Conservation (phyloP, 2,113 vertebrate species). For the Tragelaphus strepsiceros region DNA sequence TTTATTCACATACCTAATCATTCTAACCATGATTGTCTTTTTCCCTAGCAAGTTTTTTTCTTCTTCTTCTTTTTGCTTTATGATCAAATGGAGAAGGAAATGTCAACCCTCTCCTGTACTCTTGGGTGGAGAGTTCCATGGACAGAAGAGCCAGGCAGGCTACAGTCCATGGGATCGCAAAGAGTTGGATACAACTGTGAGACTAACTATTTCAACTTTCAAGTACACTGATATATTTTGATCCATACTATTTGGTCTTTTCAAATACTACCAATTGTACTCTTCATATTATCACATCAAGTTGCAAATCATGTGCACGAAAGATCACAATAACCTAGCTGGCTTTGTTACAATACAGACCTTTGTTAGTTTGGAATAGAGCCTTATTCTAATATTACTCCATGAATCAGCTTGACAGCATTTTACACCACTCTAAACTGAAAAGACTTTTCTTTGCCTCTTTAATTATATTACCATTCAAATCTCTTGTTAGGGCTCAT, state of each 20-base stretch:
- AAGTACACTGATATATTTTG: not conserved
- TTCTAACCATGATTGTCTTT: not conserved
- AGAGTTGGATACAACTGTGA: not conserved
- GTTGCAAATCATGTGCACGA: not conserved
- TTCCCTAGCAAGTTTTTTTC: not conserved
- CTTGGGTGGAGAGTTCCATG: not conserved
- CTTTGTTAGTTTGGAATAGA: not conserved
- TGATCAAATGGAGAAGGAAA: not conserved
- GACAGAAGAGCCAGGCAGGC: not conserved
- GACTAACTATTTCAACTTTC: not conserved
- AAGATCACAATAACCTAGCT: not conserved
- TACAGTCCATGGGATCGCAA: not conserved
- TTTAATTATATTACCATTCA: conserved; percentile 25
- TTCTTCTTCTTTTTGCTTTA: not conserved
- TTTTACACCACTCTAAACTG: not conserved
- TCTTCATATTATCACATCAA: not conserved
- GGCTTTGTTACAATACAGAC: not conserved
- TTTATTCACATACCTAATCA: not conserved
- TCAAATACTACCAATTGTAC: not conserved
- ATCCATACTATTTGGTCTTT: not conserved
- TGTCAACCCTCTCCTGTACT: not conserved
- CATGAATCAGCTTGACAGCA: not conserved
- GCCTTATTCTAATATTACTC: not conserved
- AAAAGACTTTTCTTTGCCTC: not conserved
- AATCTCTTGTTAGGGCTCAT: not conserved